Evolutionary conservation across 2,797 vertebrate species (phyloP), one percentile per base, ranked within the genome.

Genomic region (Notolepis coatsorum): DNA sequence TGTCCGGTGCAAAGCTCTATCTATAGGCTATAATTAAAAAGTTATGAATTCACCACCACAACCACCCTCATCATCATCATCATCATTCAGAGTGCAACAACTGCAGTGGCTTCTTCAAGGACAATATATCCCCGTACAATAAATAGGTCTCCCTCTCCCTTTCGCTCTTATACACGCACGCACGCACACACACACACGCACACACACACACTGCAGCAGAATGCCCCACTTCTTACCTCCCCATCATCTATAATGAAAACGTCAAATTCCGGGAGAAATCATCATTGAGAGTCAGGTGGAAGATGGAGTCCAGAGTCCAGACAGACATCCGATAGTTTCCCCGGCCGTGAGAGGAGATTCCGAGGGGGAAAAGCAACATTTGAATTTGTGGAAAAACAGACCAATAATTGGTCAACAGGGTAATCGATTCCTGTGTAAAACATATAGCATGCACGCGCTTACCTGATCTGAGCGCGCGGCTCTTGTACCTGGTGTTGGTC

Each of bases 391-490:
- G n/a, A 23, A 9, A 13, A 31, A 35, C 7, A 52, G 5, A 21
- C 18, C 1, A 33, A 54, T 18, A 20, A 15, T 37, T 7, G 5
- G n/a, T 2, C 4, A n/a, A 20, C 28, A 33, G 0, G n/a, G n/a
- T n/a, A n/a, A n/a, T n/a, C n/a, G n/a, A n/a, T n/a, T 15, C 2
- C 6, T 8, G 17, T 21, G 5, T 37, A 17, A 18, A 24, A n/a
- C n/a, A 7, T 45, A 23, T 37, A n/a, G 18, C 35, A 27, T 41
- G 27, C 18, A 17, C 45, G 27, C 3, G n/a, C 91, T 94, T 88
- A 96, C 95, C 96, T 94, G 95, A 81, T 71, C 93, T 94, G 31
- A 84, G 85, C 87, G 91, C 79, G 71, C 95, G 95, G 92, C 91
- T 95, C 88, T 89, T 93, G 91, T 91, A 94, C 68, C 95, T 92